phyloP scores from a whole-genome alignment of 2,113 vertebrate species.

The Neolamprologus kungweensis region DNA sequence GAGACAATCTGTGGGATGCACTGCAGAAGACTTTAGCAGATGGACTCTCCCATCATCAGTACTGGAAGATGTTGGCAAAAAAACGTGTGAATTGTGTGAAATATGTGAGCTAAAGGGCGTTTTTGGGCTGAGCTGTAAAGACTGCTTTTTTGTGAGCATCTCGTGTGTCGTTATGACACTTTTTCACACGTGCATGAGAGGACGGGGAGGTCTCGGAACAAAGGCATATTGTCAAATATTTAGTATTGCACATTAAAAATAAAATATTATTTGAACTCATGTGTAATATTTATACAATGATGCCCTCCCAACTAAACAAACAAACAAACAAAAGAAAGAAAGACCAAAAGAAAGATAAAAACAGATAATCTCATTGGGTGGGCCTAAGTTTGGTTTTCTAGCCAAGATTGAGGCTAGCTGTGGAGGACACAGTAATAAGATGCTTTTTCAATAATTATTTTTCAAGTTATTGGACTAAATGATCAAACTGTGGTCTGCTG shows the following conservation, averaged over 20 bases:
- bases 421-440: background rate
- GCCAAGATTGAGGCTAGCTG: background rate
- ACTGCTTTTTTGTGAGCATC: background rate
- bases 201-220: background rate
- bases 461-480: background rate
- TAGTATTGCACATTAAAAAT: background rate
- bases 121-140: background rate
- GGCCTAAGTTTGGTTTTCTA: background rate
- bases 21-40: background rate
- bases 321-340: background rate
- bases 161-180: background rate
- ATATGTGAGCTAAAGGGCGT: background rate
- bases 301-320: background rate
- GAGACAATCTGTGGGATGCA: background rate
- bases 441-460: background rate
- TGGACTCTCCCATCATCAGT: background rate
- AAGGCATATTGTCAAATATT: background rate
- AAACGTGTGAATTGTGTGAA: background rate
- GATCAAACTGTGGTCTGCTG: background rate
- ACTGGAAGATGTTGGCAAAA: background rate
- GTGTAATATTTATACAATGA: background rate
- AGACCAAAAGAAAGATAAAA: background rate
- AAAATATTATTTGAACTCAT: background rate
- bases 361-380: background rate
- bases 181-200: background rate